phyloP scores from a whole-genome alignment of 1,140 invertebrate genomes.

The Apolygus lucorum region DNA sequence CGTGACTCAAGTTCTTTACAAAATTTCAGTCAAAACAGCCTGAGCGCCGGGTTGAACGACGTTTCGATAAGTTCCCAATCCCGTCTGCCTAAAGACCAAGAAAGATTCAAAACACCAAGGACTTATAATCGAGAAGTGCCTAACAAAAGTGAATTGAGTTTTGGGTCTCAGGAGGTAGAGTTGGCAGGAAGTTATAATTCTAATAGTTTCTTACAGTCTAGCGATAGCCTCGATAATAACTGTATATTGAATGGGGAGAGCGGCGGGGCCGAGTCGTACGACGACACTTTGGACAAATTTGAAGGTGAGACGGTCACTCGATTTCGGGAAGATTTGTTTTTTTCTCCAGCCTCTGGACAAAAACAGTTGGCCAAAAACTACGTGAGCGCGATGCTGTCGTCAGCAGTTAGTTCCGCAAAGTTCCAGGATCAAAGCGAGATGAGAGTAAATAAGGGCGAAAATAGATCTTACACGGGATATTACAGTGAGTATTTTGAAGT shows the following conservation, averaged over 20 bases:
- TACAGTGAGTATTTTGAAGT: constrained; percentile 20
- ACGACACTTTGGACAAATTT: constrained; percentile 9
- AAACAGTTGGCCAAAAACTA: not conserved
- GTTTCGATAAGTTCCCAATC: not conserved
- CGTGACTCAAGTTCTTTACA: constrained; percentile 11
- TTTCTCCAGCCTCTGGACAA: not conserved
- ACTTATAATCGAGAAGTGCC: constrained; percentile 20
- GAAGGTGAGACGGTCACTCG: constrained; percentile 9
- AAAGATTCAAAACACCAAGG: constrained; percentile 2
- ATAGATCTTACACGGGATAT: not conserved
- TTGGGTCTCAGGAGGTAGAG: not conserved
- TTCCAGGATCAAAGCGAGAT: not conserved
- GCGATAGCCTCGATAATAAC: constrained; percentile 23
- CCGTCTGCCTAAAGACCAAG: not conserved
- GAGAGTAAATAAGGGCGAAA: not conserved
- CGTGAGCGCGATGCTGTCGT: not conserved
- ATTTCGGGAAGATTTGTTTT: constrained; percentile 5
- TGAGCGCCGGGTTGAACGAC: not conserved
- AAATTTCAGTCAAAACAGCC: not conserved
- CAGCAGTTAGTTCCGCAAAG: not conserved
- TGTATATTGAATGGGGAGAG: constrained; percentile 14
- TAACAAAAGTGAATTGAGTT: constrained; percentile 10
- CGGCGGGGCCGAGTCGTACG: constrained; percentile 2
- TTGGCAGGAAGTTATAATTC: not conserved
- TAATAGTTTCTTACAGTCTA: constrained; percentile 19